Conservation (phyloP, 2,888 invertebrate species). For the Nebria brevicollis region DNA sequence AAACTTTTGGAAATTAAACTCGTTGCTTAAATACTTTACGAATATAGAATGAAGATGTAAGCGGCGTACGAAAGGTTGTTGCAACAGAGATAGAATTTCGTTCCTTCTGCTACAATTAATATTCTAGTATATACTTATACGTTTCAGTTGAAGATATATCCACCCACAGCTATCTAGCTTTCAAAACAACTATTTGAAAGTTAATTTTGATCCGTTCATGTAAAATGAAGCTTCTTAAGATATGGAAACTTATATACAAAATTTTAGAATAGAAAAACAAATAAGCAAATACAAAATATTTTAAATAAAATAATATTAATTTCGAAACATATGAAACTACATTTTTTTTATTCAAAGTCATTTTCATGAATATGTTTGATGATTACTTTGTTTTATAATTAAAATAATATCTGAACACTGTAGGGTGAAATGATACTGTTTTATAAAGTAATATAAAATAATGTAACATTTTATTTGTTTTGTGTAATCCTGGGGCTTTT, state of each 20-base stretch:
- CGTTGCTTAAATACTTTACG: background rate
- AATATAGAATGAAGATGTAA: background rate
- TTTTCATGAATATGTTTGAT: background rate
- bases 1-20: constrained; percentile 1
- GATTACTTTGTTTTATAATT: background rate
- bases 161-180: no score
- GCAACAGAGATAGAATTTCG: background rate
- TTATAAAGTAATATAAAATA: background rate
- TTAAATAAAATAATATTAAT: no score
- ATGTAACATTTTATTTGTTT: background rate
- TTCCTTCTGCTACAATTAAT: background rate
- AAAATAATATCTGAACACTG: background rate
- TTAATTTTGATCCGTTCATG: no score
- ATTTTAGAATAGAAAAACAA: no score
- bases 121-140: background rate
- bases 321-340: no score
- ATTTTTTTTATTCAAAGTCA: no score
- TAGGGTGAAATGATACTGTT: background rate
- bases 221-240: no score
- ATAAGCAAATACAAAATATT: no score
- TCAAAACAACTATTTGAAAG: no score
- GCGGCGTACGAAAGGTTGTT: background rate
- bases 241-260: no score
- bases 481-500: background rate
- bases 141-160: background rate